Conservation (phyloP, 2,888 invertebrate genomes). For the Diaphora mendica region DNA sequence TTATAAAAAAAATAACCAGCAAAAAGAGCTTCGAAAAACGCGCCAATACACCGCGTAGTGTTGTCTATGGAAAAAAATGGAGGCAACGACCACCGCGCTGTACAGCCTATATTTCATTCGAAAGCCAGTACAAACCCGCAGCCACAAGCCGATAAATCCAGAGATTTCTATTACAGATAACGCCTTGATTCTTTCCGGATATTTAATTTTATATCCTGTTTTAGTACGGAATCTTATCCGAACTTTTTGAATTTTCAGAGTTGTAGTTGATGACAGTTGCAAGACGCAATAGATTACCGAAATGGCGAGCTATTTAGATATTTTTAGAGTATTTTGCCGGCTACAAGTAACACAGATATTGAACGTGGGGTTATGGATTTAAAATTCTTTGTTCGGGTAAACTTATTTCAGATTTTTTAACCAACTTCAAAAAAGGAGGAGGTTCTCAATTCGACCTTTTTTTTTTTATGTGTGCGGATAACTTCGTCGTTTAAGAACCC, state of each 20-base stretch:
- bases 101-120: slow-evolving; percentile 80
- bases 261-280: slow-evolving; percentile 38
- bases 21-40: slow-evolving; percentile 56
- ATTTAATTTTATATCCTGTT: slow-evolving; percentile 80
- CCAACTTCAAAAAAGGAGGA: too few species aligned
- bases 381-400: not conserved
- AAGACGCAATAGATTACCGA: slow-evolving; percentile 6
- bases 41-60: slow-evolving; percentile 60
- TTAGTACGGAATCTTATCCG: slow-evolving; percentile 65
- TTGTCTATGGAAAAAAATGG: slow-evolving; percentile 63
- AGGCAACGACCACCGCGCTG: slow-evolving; percentile 61
- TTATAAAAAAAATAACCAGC: slow-evolving; percentile 45
- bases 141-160: slow-evolving; percentile 82
- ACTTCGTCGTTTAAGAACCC: too few species aligned
- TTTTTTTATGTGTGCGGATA: too few species aligned
- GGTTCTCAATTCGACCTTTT: too few species aligned
- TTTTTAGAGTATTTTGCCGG: not conserved
- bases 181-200: slow-evolving; percentile 81
- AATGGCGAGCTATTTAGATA: not conserved
- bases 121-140: slow-evolving; percentile 68
- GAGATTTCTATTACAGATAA: slow-evolving; percentile 85
- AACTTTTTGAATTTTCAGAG: slow-evolving; percentile 56
- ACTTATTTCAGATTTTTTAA: not conserved
- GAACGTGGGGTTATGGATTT: not conserved
- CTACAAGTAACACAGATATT: not conserved